Evolutionary conservation across 2,797 vertebrate species (phyloP), one percentile per base, ranked within the genome.

Genomic region (Urophycis tenuis): DNA sequence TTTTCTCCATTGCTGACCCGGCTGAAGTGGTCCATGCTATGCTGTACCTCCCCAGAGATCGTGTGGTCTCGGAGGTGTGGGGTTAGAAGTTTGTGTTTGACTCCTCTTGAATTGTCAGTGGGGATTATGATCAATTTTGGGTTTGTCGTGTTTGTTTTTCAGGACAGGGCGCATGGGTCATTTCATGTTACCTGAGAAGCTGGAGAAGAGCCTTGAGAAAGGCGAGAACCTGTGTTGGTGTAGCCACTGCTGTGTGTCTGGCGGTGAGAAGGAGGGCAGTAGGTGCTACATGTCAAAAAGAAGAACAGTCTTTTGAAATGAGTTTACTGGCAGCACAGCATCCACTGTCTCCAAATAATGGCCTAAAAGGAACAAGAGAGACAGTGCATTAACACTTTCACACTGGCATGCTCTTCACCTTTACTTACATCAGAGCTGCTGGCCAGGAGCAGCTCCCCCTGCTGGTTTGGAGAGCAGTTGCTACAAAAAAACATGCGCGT

Each of bases 241-340:
- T 78, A 98, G 95, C 97, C 97, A 99, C 89, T 95, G 95, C 91
- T 96, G 96, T 77, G 94, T 94, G 11, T 97, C 95, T 91, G 96
- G 95, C 82, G 92, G 95, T 75, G 95, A 94, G 82, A 94, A 93
- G 15, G 94, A 94, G 1, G 95, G 94, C 89, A 95, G 92, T 82
- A 98, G 94, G 91, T 95, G 94, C 95, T 95, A 92, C 80, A 85
- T 92, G 92, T 90, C 93, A 94, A 93, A 95, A 91, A 94, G 88
- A 93, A 94, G 90, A 95, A 91, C 91, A 93, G 90, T 81, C 85
- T 88, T 17, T 87, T 92, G 89, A 92, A 90, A 88, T 91, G 85
- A 91, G 91, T 75, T 8, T 60, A 60, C 53, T 60, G 53, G 85
- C 90, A 91, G 85, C 86, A 87, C 87, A 81, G 86, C 89, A 82